Evolutionary conservation across 2,113 vertebrate genomes (phyloP).

Genomic region (Gavia stellata): DNA sequence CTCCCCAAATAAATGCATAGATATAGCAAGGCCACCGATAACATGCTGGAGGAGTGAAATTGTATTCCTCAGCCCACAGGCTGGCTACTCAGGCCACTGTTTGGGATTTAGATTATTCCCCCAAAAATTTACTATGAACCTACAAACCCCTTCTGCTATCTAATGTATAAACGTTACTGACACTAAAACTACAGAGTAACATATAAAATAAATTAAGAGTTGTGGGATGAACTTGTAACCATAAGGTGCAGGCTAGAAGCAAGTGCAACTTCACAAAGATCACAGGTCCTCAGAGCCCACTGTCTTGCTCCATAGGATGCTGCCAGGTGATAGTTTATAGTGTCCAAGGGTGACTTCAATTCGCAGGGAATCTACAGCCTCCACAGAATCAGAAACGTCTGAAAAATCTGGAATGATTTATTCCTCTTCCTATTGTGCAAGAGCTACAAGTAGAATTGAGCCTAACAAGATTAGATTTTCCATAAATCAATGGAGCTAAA

Average conservation of each 20-base stretch:
- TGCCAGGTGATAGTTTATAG: neutral
- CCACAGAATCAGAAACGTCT: neutral
- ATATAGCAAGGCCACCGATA: neutral
- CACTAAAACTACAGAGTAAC: neutral
- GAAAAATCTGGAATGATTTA: conserved; percentile 11
- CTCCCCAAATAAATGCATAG: neutral
- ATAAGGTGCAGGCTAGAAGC: neutral
- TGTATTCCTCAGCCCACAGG: neutral
- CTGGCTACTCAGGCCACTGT: neutral
- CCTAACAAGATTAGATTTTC: conserved; percentile 31
- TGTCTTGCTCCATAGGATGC: neutral
- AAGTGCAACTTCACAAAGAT: neutral
- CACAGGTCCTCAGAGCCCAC: neutral
- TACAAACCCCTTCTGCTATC: neutral
- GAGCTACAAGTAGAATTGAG: neutral
- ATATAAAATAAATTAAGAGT: neutral
- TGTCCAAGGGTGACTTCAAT: neutral
- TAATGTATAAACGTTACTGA: neutral
- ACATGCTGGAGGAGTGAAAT: neutral
- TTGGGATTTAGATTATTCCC: neutral
- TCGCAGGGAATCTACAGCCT: neutral
- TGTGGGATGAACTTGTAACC: neutral
- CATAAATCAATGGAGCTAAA: conserved; percentile 25
- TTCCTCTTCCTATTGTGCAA: neutral
- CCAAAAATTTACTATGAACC: neutral